Evolutionary conservation across 2,888 invertebrate genomes (phyloP), one percentile per base, ranked within the genome.

Genomic region (Drosophila mettleri): DNA sequence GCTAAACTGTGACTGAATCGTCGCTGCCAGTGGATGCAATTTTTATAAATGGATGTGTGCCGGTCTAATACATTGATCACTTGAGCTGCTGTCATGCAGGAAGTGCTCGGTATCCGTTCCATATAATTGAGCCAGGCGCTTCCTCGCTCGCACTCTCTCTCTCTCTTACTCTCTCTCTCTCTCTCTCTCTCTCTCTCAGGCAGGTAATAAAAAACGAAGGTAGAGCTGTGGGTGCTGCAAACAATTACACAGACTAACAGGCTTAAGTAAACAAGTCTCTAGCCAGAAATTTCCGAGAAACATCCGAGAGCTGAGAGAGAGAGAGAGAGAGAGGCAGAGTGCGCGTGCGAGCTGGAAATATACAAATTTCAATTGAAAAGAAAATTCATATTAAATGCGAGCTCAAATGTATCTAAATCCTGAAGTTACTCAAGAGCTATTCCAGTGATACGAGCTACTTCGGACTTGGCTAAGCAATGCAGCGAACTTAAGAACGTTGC

Each of bases 1-100:
- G 22, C 70, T 36, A 63, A 75, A 57, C 76, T 61, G 39, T 29
- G 49, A 31, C 43, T 46, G 39, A 48, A 34, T 58, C 39, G 58
- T 55, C 39, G 58, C 53, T 43, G 57, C 31, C 51, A 65, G 64
- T 24, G 8, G 22, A 36, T 52, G 63, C 51, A 45, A 29, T 43
- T 64, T 64, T 51, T 43, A 31, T 55, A 34, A 52, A 66, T 57
- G 38, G 20, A 45, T 46, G 34, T 48, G 49, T 52, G 68, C 18
- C 31, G 14, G 18, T 38, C 39, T 24, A 57, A 48, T 57, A 51
- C 36, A 55, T 65, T 66, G 78, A 77, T 72, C 66, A 59, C 58
- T 59, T 54, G 52, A 54, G 58, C 41, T 57, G 65, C 57, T 60
- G 58, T 29, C 43, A 24, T n/a, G 41, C 65, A 60, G 71, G 59